Evolutionary conservation across 2,888 invertebrate genomes (phyloP).

Genomic region (Himalopsyche anomala): DNA sequence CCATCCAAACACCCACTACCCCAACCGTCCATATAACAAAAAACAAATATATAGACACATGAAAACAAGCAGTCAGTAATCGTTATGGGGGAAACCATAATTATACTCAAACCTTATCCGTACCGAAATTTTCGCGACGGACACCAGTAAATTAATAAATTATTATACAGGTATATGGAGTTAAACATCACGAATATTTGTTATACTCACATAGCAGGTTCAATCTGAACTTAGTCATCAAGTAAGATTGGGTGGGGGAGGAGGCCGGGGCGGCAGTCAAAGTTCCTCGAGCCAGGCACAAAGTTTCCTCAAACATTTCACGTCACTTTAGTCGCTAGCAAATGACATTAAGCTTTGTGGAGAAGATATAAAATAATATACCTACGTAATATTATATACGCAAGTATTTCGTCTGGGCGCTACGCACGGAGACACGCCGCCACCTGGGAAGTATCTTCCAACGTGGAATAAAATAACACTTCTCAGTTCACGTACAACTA

Average conservation of each 20-base stretch:
- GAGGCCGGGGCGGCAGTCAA: constrained; percentile 22
- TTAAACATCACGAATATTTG: too few relatives aligned
- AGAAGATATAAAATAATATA: constrained; percentile 10
- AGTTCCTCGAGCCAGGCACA: constrained; percentile 33
- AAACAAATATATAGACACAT: too few relatives aligned
- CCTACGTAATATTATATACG: constrained; percentile 12
- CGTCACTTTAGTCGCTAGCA: constrained; percentile 26
- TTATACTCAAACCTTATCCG: too few relatives aligned
- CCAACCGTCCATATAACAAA: too few relatives aligned
- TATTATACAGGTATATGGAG: too few relatives aligned
- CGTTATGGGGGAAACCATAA: too few relatives aligned
- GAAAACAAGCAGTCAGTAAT: too few relatives aligned
- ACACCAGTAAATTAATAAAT: too few relatives aligned
- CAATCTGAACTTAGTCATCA: constrained; percentile 31
- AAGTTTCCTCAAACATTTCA: constrained; percentile 29
- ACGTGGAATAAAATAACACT: neutral
- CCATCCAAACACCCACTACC: too few relatives aligned
- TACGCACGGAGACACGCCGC: neutral
- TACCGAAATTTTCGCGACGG: too few relatives aligned
- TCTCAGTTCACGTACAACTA: neutral
- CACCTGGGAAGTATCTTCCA: neutral
- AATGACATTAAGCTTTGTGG: constrained; percentile 26
- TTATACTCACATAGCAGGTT: constrained; percentile 23
- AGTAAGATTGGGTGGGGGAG: neutral
- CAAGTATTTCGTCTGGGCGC: neutral